Base-by-base conservation (phyloP, 2,888 invertebrate species). In the Meliscaeva auricollis region DNA sequence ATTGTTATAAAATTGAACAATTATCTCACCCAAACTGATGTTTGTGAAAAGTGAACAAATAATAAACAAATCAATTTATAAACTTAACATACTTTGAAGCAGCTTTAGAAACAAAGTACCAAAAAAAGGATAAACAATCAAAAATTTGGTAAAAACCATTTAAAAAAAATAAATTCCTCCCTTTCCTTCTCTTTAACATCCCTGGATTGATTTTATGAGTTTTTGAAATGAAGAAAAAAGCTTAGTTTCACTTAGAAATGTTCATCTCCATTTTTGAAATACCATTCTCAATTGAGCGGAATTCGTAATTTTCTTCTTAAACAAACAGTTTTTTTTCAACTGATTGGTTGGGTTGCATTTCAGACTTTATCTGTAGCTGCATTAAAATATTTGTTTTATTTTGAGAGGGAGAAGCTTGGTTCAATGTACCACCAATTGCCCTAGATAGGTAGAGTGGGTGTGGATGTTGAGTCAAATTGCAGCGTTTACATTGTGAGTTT, bases 391-490 rank as follows among this genome's bases (percentile, higher is more conserved):
- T n/a, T n/a, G n/a, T n/a, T n/a, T n/a, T n/a, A n/a, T n/a, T n/a
- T n/a, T n/a, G 35, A 52, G 20, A 44, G 22, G 15, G 41, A 48
- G 8, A 30, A 11, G 30, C 56, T 54, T 54, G 22, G 46, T 38
- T 50, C 44, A 69, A 69, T 48, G 69, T 62, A 73, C 68, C 22
- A 22, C 26, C 62, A 73, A 60, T 62, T 78, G 83, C 73, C 78
- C 78, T 56, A 69, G 17, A 69, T 77, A 52, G 46, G 3, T 26
- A 26, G 64, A 56, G 38, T 56, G 30, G 11, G 52, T 46, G 41
- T 48, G 26, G 50, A 50, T 26, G 1, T 2, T 11, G 15, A 26
- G 26, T 26, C 26, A 4, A 26, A 3, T 2, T 20, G 20, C 46
- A 44, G 15, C 30, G 46, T 64, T 46, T 46, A 46, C 41, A 17